These are phyloP conservation scores for Sinonovacula constricta DNA, from an alignment of 1,140 invertebrate species.

Conservation along the genomic window DNA sequence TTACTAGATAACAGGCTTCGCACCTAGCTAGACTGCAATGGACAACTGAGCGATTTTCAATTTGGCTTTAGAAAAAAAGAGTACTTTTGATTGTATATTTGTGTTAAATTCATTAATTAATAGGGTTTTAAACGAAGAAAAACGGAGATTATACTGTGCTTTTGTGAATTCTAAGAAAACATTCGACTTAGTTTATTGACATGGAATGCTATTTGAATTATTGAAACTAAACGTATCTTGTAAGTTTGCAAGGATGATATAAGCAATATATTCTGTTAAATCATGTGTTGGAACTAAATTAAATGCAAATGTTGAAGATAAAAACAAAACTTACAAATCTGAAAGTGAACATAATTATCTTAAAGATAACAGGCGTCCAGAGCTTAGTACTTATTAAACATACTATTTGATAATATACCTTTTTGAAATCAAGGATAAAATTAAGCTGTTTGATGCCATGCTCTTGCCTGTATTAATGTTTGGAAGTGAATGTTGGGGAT, in stretches of 20 bases:
- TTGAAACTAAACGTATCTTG: background rate
- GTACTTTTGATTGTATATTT: constrained; percentile 36
- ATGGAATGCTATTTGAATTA: constrained; percentile 4
- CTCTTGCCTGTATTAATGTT: constrained; percentile 32
- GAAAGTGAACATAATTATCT: background rate
- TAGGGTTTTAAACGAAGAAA: constrained; percentile 11
- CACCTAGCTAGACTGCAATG: background rate
- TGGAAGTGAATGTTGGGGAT: constrained; percentile 36
- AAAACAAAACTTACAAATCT: too few relatives aligned
- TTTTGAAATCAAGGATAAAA: background rate
- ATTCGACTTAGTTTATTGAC: constrained; percentile 10
- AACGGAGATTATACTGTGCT: constrained; percentile 13
- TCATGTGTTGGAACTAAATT: background rate
- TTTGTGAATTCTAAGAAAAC: constrained; percentile 20
- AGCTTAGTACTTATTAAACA: background rate
- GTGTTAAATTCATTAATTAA: constrained; percentile 19
- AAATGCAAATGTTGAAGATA: background rate
- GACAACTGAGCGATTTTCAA: background rate
- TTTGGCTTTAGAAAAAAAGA: constrained; percentile 14
- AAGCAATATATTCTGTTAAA: background rate
- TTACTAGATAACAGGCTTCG: constrained; percentile 12
- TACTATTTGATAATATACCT: background rate
- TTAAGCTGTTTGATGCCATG: constrained; percentile 9
- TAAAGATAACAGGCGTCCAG: background rate
- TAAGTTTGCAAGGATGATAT: background rate